phyloP scores from a whole-genome alignment of 2,797 vertebrate genomes.

The Numenius phaeopus region DNA sequence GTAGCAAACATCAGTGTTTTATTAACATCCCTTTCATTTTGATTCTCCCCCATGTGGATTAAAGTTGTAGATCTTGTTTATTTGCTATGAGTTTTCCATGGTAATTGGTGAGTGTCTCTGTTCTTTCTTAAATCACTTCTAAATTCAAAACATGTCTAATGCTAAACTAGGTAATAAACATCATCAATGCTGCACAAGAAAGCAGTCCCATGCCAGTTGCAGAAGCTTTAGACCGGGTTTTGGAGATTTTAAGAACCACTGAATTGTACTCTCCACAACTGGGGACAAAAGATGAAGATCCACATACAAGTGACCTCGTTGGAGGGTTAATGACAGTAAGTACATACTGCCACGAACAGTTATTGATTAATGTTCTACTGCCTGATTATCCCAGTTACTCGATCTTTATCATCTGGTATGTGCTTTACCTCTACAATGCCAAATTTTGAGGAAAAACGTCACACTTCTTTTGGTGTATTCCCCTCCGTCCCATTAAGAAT shows the following conservation, averaged over 20 bases:
- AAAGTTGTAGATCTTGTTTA: neutral
- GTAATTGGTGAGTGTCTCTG: neutral
- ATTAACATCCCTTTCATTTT: neutral
- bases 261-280: slow-evolving; percentile 97
- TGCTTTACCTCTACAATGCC: neutral
- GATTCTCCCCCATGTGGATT: neutral
- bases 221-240: slow-evolving; percentile 93
- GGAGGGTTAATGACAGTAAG: slow-evolving; percentile 96
- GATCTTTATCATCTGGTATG: neutral
- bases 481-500: rapidly evolving
- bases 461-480: neutral
- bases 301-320: slow-evolving; percentile 95
- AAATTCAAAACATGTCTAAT: neutral
- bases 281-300: slow-evolving; percentile 93
- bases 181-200: slow-evolving; percentile 96
- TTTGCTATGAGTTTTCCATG: neutral
- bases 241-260: slow-evolving; percentile 95
- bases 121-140: neutral
- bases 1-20: neutral
- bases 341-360: neutral
- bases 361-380: neutral
- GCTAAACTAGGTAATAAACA: slow-evolving; percentile 91
- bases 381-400: neutral
- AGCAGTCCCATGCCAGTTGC: slow-evolving; percentile 93
- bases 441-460: neutral